Evolutionary conservation across 2,797 vertebrate genomes (phyloP), one percentile per base, ranked within the genome.

Genomic region (Tenualosa thibaudeaui): DNA sequence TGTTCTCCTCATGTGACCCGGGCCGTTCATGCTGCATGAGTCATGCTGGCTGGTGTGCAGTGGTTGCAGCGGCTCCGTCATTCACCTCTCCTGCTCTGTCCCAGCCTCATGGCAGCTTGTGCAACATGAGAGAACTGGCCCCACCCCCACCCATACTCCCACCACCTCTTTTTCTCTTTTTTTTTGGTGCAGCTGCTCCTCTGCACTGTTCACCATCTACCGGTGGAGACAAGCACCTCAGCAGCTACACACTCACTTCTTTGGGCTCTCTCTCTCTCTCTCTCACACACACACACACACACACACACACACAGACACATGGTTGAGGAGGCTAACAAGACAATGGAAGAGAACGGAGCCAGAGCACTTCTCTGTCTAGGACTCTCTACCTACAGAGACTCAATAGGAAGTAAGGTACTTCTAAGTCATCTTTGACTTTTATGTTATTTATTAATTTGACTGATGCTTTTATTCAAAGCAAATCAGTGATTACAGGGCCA

Each of bases 1-100:
- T 83, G 71, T 68, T 93, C 89, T 87, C 92, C 92, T 93, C 85
- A 87, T 86, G 89, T 88, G 90, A 94, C 92, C 93, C 81, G 82
- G 68, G 31, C 68, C 13, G 3, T 71, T 71, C 65, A 37, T 31
- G 65, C 68, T 40, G 68, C 6, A 75, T 75, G 68, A 75, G 13
- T 75, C 68, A 75, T 31, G 2, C 46, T 46, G 24, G 60, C 24
- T 13, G 51, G 9, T 53, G 51, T 53, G n/a, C 46, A 46, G 46
- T 3, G 46, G 46, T 46, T 46, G 62, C 24, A 3, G 24, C 24
- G 9, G 62, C 26, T 24, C 62, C 62, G 24, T 75, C 68, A 75
- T 37, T 40, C 68, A 40, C 68, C 68, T 75, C 68, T 31, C 31
- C 62, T 68, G 62, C 65, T 71, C 65, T 31, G 15, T 19, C 54